Evolutionary conservation across 2,888 invertebrate species (phyloP), one percentile per base, ranked within the genome.

Genomic region (Heteropelma amictum): DNA sequence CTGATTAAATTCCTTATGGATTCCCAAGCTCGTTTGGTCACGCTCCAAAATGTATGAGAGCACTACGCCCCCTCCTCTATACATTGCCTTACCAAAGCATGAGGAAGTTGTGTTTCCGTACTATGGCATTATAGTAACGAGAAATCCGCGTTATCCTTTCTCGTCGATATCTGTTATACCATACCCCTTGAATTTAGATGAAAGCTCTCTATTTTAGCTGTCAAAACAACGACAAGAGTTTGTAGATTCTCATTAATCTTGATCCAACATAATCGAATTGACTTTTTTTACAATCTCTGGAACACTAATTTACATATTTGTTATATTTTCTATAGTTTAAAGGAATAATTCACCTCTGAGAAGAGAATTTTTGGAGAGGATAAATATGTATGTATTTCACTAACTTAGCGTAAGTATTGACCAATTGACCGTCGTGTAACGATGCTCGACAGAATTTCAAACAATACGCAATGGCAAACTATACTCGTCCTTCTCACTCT

Each of bases 1-100:
- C 68, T 74, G 64, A 74, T 74, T 69, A 74, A 74, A 74, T 74
- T 64, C 69, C 69, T 23, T 51, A 64, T 58, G 49, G 69, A 74
- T 74, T 69, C 64, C 69, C 51, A 33, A 45, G 58, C 58, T 64
- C 58, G 47, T 74, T 74, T 74, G 74, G 60, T 74, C 74, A 38
- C 51, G 53, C 64, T 72, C 69, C 68, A 73, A 69, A 72, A 69
- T 68, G 35, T 54, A 53, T 19, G 58, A 63, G 28, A 42, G 28
- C 19, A 17, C 33, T n/a, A n/a, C n/a, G n/a, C n/a, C n/a, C n/a
- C n/a, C n/a, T n/a, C n/a, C 30, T 47, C 45, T 17, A 42, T n/a
- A 19, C 26, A 33, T 10, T 14, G 58, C 60, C 58, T 38, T 60
- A 64, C 45, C 69, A 65, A 60, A 60, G 64, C 38, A 58, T 17